Evolutionary conservation across 1,140 invertebrate species (phyloP).

Genomic region (Penaeus chinensis): DNA sequence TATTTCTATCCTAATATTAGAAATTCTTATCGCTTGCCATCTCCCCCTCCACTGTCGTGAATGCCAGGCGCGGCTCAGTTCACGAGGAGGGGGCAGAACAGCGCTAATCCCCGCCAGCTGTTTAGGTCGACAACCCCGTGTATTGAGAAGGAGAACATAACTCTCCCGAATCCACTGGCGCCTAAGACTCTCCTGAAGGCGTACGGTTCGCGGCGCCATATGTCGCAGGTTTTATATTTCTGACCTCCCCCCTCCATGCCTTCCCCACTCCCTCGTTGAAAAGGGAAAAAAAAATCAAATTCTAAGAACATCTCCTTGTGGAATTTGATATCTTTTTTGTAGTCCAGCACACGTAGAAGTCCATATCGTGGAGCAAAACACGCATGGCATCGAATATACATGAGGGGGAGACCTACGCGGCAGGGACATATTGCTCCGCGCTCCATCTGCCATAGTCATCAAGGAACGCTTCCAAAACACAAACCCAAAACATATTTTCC

Average conservation of each 20-base stretch:
- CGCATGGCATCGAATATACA: no score
- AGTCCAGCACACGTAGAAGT: neutral
- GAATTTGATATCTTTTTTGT: conserved; percentile 38
- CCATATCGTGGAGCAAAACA: neutral
- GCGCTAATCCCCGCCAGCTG: neutral
- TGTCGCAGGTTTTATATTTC: conserved; percentile 52
- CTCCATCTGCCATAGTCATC: no score
- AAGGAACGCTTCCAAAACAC: no score
- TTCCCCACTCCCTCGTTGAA: neutral
- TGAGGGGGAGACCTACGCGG: no score
- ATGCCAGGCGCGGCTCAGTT: conserved; percentile 25
- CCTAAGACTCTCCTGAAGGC: neutral
- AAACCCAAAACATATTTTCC: no score
- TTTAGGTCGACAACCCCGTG: neutral
- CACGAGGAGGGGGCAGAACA: conserved; percentile 1
- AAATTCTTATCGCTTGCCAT: no score
- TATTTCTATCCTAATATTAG: no score
- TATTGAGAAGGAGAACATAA: neutral
- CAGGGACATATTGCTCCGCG: no score
- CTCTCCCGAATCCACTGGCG: neutral
- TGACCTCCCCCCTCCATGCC: conserved; percentile 16
- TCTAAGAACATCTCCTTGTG: conserved; percentile 9
- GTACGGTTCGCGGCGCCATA: conserved; percentile 27
- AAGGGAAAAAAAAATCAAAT: conserved; percentile 26
- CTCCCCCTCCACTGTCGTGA: neutral